Evolutionary conservation across 2,797 vertebrate species (phyloP).

Genomic region (Pangasius sanitwongsei): DNA sequence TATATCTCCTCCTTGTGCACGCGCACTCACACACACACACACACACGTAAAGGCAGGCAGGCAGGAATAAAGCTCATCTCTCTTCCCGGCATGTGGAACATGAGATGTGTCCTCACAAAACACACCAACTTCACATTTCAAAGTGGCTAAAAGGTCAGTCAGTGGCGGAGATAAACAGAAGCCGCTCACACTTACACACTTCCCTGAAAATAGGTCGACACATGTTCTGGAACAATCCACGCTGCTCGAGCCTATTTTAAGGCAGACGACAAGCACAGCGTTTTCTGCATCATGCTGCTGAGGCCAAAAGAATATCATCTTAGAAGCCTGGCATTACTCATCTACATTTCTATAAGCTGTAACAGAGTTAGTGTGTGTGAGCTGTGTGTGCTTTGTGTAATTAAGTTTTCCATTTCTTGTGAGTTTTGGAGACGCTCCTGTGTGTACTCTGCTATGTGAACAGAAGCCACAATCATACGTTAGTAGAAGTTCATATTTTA

Average conservation of each 20-base stretch:
- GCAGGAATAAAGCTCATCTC: constrained; percentile 55
- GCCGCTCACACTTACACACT: constrained; percentile 47
- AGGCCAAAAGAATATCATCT: background rate
- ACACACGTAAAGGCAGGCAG: constrained; percentile 21
- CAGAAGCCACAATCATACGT: background rate
- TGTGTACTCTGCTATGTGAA: no score
- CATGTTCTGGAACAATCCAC: constrained; percentile 46
- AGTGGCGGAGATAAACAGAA: constrained; percentile 68
- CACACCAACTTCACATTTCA: constrained; percentile 59
- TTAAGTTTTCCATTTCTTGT: background rate
- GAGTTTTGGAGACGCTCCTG: background rate
- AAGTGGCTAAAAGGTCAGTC: constrained; percentile 67
- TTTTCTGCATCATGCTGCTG: background rate
- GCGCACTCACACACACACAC: constrained; percentile 57
- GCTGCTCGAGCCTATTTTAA: constrained; percentile 39
- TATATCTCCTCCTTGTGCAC: constrained; percentile 73
- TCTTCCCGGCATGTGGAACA: constrained; percentile 63
- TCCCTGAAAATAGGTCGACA: constrained; percentile 48
- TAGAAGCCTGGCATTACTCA: background rate
- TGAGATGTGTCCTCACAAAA: constrained; percentile 50
- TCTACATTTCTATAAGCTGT: background rate
- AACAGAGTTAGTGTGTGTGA: background rate
- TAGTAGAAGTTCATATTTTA: background rate
- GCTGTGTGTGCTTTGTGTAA: background rate
- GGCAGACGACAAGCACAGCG: constrained; percentile 27